These are phyloP conservation scores for Lycocorax pyrrhopterus DNA, from an alignment of 2,113 vertebrate species.

Conservation along the genomic window DNA sequence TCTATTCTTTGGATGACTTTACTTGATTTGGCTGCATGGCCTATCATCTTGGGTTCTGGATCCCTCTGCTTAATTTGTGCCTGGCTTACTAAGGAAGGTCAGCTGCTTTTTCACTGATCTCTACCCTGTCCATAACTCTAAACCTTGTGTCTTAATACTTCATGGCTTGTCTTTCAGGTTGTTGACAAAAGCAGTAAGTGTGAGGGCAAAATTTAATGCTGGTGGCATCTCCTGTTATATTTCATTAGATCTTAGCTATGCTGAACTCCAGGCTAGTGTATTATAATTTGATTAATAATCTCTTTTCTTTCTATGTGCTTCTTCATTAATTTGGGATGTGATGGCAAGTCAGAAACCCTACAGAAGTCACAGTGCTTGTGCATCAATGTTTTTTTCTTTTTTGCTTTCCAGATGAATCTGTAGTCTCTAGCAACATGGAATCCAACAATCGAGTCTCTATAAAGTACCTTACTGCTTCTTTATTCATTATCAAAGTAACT, in stretches of 20 bases:
- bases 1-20: not conserved
- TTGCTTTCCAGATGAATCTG: not conserved
- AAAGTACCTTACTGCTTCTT: not conserved
- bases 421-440: not conserved
- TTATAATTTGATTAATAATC: not conserved
- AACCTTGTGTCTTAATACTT: not conserved
- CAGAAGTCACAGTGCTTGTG: not conserved
- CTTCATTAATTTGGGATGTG: not conserved
- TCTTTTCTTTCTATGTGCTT: not conserved
- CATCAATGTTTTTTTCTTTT: rapidly evolving
- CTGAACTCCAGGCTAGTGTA: not conserved
- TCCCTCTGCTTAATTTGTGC: not conserved
- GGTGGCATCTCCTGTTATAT: rapidly evolving
- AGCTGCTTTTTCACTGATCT: not conserved
- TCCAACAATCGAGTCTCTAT: not conserved
- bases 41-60: not conserved
- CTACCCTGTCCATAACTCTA: not conserved
- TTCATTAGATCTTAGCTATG: not conserved
- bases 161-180: not conserved
- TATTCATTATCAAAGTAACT: not conserved
- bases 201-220: not conserved
- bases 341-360: not conserved
- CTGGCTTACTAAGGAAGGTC: not conserved
- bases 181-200: not conserved
- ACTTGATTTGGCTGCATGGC: not conserved